Conservation (phyloP, 1,140 invertebrate genomes). For the Danaus melanippus region DNA sequence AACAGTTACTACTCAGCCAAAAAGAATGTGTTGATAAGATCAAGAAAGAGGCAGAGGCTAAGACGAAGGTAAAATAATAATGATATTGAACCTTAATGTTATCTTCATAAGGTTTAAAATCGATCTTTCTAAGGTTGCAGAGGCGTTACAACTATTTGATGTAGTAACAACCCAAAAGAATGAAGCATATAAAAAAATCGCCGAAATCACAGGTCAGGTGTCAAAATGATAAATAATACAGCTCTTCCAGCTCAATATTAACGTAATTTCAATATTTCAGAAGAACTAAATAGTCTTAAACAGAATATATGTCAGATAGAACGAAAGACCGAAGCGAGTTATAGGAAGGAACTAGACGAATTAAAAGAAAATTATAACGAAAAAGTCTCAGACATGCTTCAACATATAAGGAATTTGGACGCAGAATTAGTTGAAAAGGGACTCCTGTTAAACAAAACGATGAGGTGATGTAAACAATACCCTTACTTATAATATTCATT, state of each 20-base stretch:
- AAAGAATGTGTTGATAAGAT: constrained; percentile 43
- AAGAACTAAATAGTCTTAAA: constrained; percentile 41
- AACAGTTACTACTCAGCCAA: constrained; percentile 34
- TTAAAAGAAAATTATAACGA: constrained; percentile 64
- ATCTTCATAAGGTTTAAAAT: background rate
- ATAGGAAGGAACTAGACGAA: constrained; percentile 53
- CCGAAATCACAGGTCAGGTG: constrained; percentile 37
- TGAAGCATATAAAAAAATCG: constrained; percentile 45
- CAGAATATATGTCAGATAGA: constrained; percentile 36
- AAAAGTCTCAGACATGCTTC: constrained; percentile 66
- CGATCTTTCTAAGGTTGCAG: constrained; percentile 44
- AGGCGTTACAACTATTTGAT: constrained; percentile 61
- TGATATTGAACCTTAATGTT: background rate
- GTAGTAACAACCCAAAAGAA: constrained; percentile 50
- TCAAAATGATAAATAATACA: no score
- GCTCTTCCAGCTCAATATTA: no score
- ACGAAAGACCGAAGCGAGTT: constrained; percentile 38
- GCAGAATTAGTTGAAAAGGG: constrained; percentile 65
- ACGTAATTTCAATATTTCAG: constrained; percentile 29
- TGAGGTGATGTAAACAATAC: constrained; percentile 39
- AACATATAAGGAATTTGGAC: constrained; percentile 62
- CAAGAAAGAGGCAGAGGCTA: constrained; percentile 56
- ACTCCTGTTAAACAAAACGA: constrained; percentile 64
- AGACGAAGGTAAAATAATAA: constrained; percentile 43
- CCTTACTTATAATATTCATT: no score